Percentiles rank a stretch among this genome's conserved stretches.
Conservation (phyloP, 2,113 vertebrate species). For the Oncorhynchus kisutch region DNA sequence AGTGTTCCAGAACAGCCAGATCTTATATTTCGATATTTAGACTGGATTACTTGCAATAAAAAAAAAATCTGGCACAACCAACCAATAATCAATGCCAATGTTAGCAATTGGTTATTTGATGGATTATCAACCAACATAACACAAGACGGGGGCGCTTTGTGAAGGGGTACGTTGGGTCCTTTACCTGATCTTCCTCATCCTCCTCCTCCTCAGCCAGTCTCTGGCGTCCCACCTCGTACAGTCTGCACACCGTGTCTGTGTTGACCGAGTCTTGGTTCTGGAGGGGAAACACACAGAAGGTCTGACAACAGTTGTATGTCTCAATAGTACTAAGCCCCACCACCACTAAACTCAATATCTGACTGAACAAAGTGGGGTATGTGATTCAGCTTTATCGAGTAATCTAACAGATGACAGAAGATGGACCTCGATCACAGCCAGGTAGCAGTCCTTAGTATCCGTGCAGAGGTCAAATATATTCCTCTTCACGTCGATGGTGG, state of each 20-base stretch:
- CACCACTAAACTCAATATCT: no score
- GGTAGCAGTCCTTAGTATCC: slow-evolving; percentile 97
- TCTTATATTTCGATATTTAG: background rate
- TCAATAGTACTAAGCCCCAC: background rate
- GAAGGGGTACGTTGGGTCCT: slow-evolving; percentile 40
- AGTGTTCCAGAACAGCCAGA: background rate
- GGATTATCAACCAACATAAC: background rate
- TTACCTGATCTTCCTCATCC: slow-evolving; percentile 96
- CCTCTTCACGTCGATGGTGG: slow-evolving; percentile 96
- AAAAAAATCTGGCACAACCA: background rate
- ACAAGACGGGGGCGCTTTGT: background rate
- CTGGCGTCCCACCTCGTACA: slow-evolving; percentile 96
- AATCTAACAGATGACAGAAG: no score
- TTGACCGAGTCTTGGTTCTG: slow-evolving; percentile 98
- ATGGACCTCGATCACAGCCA: slow-evolving; percentile 96
- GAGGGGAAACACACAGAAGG: background rate
- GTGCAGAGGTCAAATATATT: slow-evolving; percentile 99
- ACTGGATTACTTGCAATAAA: background rate
- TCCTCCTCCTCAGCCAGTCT: slow-evolving; percentile 97
- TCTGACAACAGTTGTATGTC: no score
- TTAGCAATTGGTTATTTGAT: background rate
- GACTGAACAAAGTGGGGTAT: no score
- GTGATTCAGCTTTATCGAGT: no score
- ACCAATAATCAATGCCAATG: background rate
- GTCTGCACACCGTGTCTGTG: slow-evolving; percentile 96